Evolutionary conservation across 2,797 vertebrate species (phyloP).

Genomic region (Gymnothorax javanicus): DNA sequence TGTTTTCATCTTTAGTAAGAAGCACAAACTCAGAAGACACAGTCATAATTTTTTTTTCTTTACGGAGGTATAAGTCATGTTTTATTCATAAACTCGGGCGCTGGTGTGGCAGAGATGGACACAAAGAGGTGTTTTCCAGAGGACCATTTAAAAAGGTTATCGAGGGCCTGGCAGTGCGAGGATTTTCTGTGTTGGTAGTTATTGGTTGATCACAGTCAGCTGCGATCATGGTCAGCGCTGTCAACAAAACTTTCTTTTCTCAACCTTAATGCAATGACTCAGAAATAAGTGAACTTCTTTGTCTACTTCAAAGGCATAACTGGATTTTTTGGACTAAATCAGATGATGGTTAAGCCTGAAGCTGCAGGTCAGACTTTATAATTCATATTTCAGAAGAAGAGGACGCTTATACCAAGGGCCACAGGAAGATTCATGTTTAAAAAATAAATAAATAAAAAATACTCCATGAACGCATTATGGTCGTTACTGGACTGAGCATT

Average conservation of each 20-base stretch:
- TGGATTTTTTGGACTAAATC: not conserved
- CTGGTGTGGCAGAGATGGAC: conserved; percentile 6
- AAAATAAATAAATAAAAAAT: not conserved
- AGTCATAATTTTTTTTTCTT: not conserved
- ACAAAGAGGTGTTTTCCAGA: not conserved
- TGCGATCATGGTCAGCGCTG: not conserved
- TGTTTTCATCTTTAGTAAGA: conserved; percentile 13
- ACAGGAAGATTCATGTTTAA: conserved; percentile 11
- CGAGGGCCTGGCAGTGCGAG: not conserved
- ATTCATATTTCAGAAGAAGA: conserved; percentile 4
- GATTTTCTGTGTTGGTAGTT: not conserved
- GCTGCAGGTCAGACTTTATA: not conserved
- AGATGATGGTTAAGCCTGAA: not conserved
- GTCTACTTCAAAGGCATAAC: not conserved
- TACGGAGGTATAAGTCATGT: not conserved
- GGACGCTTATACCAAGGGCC: conserved; percentile 26
- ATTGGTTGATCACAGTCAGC: not conserved
- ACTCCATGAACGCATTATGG: not conserved
- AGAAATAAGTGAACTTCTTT: not conserved
- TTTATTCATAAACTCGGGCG: not conserved
- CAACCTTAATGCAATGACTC: not conserved
- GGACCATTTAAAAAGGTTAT: not conserved
- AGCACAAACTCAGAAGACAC: conserved; percentile 32
- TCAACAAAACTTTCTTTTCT: not conserved
- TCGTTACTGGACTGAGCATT: conserved; percentile 33